A percentile compares a stretch with the other conserved stretches of the same genome.
These are phyloP conservation scores for Chrysoperla carnea DNA, from an alignment of 1,140 invertebrate species.

Conservation along the genomic window DNA sequence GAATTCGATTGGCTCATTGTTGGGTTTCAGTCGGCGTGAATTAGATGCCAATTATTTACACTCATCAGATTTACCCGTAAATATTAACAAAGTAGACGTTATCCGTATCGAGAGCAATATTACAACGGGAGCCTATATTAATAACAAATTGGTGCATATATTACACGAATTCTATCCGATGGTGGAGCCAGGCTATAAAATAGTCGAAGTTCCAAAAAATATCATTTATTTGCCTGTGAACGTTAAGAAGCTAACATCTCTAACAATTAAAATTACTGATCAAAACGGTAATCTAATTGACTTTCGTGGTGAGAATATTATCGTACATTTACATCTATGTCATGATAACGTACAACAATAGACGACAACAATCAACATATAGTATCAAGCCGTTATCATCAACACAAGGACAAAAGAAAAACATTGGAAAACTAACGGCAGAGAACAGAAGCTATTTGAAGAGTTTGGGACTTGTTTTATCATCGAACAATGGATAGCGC, in stretches of 20 bases:
- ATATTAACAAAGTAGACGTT: too few relatives aligned
- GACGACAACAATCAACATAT: too few relatives aligned
- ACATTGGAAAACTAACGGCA: too few relatives aligned
- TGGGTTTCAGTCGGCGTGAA: slow-evolving; percentile 4
- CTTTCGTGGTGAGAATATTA: slow-evolving; percentile 6
- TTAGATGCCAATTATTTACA: too few relatives aligned
- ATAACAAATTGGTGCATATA: slow-evolving; percentile 10
- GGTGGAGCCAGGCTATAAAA: slow-evolving; percentile 13
- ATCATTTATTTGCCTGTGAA: slow-evolving; percentile 19
- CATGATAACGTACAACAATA: too few relatives aligned
- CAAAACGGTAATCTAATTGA: background rate
- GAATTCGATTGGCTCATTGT: slow-evolving; percentile 6
- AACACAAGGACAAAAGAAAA: too few relatives aligned
- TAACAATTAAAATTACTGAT: slow-evolving; percentile 10
- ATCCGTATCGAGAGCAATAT: slow-evolving; percentile 3
- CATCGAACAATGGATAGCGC: too few relatives aligned
- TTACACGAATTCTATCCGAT: slow-evolving; percentile 15
- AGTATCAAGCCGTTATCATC: too few relatives aligned
- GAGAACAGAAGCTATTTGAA: too few relatives aligned
- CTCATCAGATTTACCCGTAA: too few relatives aligned
- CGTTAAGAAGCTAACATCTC: slow-evolving; percentile 7
- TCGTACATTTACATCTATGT: background rate
- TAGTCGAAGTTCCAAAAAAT: slow-evolving; percentile 10
- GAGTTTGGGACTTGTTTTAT: too few relatives aligned
- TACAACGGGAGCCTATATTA: slow-evolving; percentile 11